Evolutionary conservation across 2,888 invertebrate genomes (phyloP).

Genomic region (Tetropium fuscum): DNA sequence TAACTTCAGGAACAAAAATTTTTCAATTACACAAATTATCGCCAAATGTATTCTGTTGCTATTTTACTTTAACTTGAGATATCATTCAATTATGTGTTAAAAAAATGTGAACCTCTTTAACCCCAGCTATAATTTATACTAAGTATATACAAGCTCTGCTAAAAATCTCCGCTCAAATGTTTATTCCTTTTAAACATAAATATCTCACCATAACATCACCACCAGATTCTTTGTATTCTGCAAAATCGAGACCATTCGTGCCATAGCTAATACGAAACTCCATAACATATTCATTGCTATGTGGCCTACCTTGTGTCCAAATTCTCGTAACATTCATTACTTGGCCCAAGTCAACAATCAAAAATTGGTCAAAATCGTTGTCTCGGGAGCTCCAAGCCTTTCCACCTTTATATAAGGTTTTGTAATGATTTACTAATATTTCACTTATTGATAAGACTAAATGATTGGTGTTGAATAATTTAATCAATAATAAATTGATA

Average conservation of each 20-base stretch:
- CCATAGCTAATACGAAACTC: constrained; percentile 96
- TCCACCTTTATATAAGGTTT: constrained; percentile 72
- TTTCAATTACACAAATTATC: too few relatives aligned
- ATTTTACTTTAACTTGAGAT: too few relatives aligned
- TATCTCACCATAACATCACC: constrained; percentile 86
- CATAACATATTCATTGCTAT: constrained; percentile 91
- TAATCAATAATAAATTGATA: too few relatives aligned
- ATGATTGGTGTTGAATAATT: too few relatives aligned
- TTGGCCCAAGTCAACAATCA: constrained; percentile 89
- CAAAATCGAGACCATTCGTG: constrained; percentile 89
- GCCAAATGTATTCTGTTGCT: too few relatives aligned
- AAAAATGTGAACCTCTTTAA: too few relatives aligned
- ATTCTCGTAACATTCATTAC: constrained; percentile 91
- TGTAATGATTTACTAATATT: constrained; percentile 9
- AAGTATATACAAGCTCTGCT: too few relatives aligned
- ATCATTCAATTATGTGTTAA: too few relatives aligned
- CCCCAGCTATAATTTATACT: too few relatives aligned
- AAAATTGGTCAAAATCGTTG: constrained; percentile 93
- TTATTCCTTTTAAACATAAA: not conserved
- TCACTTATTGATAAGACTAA: too few relatives aligned
- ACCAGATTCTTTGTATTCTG: constrained; percentile 89
- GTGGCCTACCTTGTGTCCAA: constrained; percentile 90
- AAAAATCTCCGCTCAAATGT: too few relatives aligned
- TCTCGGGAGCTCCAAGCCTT: constrained; percentile 93
- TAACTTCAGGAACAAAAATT: too few relatives aligned